Percentiles rank a stretch among this genome's conserved stretches.
Conservation (phyloP, 2,797 vertebrate species). For the Hydrophis major region DNA sequence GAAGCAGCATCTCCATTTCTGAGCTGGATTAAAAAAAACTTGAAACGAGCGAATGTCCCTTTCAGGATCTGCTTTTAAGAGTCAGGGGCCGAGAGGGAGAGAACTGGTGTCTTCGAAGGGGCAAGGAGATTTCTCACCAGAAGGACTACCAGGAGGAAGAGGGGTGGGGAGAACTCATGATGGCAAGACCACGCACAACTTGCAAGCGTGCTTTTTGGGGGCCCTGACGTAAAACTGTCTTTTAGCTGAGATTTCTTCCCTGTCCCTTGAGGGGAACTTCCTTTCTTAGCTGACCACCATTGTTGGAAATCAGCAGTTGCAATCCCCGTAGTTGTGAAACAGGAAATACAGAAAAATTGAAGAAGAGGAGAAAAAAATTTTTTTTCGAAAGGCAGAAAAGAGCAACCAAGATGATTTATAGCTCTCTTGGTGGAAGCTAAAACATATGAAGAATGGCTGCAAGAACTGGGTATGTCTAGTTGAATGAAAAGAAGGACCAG, state of each 20-base stretch:
- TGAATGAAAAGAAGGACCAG: too few species aligned
- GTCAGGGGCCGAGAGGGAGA: not conserved
- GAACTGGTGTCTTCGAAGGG: not conserved
- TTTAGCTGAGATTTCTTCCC: not conserved
- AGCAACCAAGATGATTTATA: not conserved
- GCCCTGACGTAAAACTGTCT: not conserved
- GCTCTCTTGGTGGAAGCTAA: not conserved
- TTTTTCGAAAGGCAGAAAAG: not conserved
- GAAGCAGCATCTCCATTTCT: not conserved
- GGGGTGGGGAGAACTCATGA: not conserved
- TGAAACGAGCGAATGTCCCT: not conserved
- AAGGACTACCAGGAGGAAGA: not conserved
- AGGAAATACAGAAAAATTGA: not conserved
- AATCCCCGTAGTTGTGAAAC: not conserved
- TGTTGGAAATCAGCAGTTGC: not conserved
- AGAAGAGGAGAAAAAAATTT: fast-evolving
- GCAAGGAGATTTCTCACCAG: not conserved
- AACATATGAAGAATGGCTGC: fast-evolving
- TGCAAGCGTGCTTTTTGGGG: not conserved
- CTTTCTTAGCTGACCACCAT: not conserved
- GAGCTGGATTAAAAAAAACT: not conserved
- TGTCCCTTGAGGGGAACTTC: not conserved
- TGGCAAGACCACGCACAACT: fast-evolving
- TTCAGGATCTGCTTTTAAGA: not conserved
- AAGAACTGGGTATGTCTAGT: not conserved